Percentiles rank a stretch among this genome's conserved stretches.
These are phyloP conservation scores for Arothron firmamentum DNA, from an alignment of 2,113 vertebrate species.

Conservation along the genomic window DNA sequence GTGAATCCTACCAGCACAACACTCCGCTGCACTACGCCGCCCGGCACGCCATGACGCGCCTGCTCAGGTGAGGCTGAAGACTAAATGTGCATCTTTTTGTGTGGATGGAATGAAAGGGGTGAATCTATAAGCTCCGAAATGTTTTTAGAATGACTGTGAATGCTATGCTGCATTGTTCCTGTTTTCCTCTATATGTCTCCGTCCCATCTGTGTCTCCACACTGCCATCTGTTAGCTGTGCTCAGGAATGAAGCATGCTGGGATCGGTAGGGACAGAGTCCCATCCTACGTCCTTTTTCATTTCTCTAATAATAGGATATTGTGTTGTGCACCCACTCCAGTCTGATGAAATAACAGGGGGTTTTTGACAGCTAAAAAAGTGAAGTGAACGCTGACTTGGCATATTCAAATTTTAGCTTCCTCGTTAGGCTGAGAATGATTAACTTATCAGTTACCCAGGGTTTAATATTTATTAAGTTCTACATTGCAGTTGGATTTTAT, in stretches of 20 bases:
- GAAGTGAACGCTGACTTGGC: background rate
- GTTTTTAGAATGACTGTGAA: background rate
- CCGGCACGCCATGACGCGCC: conserved; percentile 92
- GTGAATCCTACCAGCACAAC: conserved; percentile 97
- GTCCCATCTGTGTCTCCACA: conserved; percentile 59
- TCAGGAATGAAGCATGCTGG: conserved; percentile 61
- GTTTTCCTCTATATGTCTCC: conserved; percentile 39
- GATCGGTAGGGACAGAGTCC: conserved; percentile 46
- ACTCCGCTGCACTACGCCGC: conserved; percentile 96
- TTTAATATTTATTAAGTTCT: no score
- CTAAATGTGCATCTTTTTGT: background rate
- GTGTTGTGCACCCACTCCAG: background rate
- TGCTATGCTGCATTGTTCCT: conserved; percentile 3
- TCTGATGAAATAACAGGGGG: background rate
- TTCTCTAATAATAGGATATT: background rate
- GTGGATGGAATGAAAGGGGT: no score
- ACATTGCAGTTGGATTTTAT: no score
- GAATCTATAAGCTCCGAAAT: background rate
- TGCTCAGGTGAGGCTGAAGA: conserved; percentile 77
- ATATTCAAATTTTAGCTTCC: no score
- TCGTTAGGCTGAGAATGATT: no score
- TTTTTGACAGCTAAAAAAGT: background rate
- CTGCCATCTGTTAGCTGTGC: conserved; percentile 62
- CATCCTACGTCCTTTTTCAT: conserved; percentile 8
- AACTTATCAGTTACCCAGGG: no score